phyloP scores from a whole-genome alignment of 2,888 invertebrate species.

The Eilema griseolum region DNA sequence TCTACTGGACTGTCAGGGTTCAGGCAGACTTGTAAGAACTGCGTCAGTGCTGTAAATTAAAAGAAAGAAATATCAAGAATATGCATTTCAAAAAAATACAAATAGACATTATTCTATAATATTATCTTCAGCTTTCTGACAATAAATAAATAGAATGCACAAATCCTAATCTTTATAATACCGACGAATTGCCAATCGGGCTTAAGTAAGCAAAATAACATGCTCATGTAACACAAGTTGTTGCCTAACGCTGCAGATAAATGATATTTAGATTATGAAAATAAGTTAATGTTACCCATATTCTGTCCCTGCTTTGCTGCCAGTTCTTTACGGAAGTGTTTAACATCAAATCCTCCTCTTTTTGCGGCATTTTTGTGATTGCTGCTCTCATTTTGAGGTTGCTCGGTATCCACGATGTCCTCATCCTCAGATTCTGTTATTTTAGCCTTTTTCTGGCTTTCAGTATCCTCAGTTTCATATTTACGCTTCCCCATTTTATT shows the following conservation, averaged over 20 bases:
- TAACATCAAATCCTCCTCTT: conserved; percentile 82
- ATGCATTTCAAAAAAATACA: too few species aligned
- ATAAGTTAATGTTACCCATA: conserved; percentile 78
- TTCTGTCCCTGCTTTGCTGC: conserved; percentile 83
- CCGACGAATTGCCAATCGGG: too few species aligned
- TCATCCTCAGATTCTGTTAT: conserved; percentile 51
- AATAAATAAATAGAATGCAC: too few species aligned
- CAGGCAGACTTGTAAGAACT: conserved; percentile 88
- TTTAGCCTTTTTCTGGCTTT: conserved; percentile 61
- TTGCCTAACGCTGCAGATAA: neutral
- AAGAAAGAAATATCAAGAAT: neutral
- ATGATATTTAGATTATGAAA: conserved; percentile 1
- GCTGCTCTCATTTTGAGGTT: conserved; percentile 65
- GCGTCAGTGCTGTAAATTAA: conserved; percentile 84
- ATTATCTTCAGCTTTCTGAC: too few species aligned
- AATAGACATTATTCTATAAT: too few species aligned
- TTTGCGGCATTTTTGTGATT: conserved; percentile 42
- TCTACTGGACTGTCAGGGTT: conserved; percentile 80
- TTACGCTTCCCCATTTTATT: conserved; percentile 76
- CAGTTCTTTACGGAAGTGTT: conserved; percentile 87
- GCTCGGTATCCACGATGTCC: conserved; percentile 47
- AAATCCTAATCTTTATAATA: too few species aligned
- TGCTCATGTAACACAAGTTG: too few species aligned
- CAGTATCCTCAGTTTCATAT: conserved; percentile 61
- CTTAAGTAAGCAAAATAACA: too few species aligned